phyloP scores from a whole-genome alignment of 2,797 vertebrate genomes.

The Acanthopagrus latus region DNA sequence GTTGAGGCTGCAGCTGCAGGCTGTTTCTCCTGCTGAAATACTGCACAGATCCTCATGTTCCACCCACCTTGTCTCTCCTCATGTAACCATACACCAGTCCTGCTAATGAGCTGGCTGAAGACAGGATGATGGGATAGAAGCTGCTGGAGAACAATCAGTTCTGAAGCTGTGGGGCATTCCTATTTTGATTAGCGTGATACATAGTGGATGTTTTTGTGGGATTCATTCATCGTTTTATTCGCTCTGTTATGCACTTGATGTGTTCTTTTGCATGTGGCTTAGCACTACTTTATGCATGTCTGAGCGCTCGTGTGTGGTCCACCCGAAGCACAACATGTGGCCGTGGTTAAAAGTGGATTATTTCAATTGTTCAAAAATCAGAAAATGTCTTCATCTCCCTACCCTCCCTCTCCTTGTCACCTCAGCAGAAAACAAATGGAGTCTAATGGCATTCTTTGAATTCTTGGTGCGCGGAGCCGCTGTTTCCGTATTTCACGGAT shows the following conservation, averaged over 20 bases:
- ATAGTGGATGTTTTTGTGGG: background rate
- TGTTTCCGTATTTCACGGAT: slow-evolving; percentile 83
- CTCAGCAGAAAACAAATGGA: slow-evolving; percentile 78
- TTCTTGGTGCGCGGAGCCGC: slow-evolving; percentile 85
- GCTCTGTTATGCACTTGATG: slow-evolving; percentile 3
- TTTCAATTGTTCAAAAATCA: slow-evolving; percentile 86
- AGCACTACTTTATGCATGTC: slow-evolving; percentile 32
- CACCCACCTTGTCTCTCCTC: slow-evolving; percentile 39
- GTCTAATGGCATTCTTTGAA: slow-evolving; percentile 87
- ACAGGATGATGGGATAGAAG: slow-evolving; percentile 39
- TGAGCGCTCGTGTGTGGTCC: slow-evolving; percentile 82
- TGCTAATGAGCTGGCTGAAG: slow-evolving; percentile 45
- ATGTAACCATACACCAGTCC: slow-evolving; percentile 42
- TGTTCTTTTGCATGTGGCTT: slow-evolving; percentile 33
- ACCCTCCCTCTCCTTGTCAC: slow-evolving; percentile 61
- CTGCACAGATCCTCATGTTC: slow-evolving; percentile 13
- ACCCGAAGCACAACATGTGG: slow-evolving; percentile 85
- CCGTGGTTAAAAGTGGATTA: slow-evolving; percentile 86
- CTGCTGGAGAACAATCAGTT: slow-evolving; percentile 41
- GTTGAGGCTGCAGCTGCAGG: slow-evolving; percentile 36
- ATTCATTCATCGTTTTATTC: slow-evolving; percentile 38
- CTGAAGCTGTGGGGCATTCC: slow-evolving; percentile 12
- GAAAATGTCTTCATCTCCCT: slow-evolving; percentile 77
- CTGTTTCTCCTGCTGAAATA: slow-evolving; percentile 40
- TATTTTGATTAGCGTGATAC: slow-evolving; percentile 27